phyloP scores from a whole-genome alignment of 2,797 vertebrate species.

The Oreochromis mossambicus region DNA sequence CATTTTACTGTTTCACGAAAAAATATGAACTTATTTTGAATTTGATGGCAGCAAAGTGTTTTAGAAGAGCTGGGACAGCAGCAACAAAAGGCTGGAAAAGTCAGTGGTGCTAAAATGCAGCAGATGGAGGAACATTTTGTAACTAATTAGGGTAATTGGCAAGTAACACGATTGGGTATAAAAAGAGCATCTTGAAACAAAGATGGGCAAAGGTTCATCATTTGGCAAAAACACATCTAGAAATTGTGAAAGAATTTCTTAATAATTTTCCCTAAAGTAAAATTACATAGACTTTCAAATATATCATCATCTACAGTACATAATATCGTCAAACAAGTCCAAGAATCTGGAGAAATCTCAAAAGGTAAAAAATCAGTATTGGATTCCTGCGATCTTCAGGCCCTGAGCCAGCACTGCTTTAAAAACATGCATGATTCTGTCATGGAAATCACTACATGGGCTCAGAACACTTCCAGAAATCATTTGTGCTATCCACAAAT shows the following conservation, averaged over 20 bases:
- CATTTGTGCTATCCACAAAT: too few species aligned
- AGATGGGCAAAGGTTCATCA: neutral
- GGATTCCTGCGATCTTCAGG: neutral
- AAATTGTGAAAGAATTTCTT: neutral
- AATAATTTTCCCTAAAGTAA: neutral
- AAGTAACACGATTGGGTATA: neutral
- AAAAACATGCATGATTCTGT: neutral
- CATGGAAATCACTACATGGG: neutral
- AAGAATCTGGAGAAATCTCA: neutral
- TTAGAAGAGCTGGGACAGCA: neutral
- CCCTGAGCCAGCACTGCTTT: neutral
- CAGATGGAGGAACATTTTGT: neutral
- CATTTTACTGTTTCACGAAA: neutral
- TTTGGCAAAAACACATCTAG: neutral
- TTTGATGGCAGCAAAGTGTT: rapidly evolving
- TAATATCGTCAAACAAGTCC: neutral
- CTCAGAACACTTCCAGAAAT: too few species aligned
- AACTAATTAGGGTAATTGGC: neutral
- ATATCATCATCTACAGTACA: neutral
- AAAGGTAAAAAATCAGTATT: neutral
- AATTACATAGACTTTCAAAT: neutral
- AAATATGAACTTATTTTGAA: neutral
- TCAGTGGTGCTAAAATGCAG: neutral
- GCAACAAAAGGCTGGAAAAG: neutral
- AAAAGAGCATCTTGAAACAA: neutral